These are phyloP conservation scores for Anser cygnoides DNA, from an alignment of 2,113 vertebrate genomes.

Conservation along the genomic window DNA sequence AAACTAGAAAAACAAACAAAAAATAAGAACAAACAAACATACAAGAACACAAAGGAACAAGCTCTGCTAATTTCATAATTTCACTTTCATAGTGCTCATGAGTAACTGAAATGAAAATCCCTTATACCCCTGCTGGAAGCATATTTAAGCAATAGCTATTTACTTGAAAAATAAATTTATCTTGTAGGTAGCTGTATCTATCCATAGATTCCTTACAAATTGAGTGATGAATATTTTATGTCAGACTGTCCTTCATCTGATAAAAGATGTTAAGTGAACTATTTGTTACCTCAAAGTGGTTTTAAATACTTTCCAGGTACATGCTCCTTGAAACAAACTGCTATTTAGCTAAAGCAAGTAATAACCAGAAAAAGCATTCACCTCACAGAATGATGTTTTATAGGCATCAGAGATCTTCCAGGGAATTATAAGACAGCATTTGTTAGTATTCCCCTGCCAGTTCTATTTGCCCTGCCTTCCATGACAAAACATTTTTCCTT, in stretches of 20 bases:
- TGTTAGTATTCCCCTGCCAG: not conserved
- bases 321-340: not conserved
- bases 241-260: not conserved
- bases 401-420: not conserved
- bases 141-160: not conserved
- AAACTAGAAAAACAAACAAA: not conserved
- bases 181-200: not conserved
- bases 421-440: not conserved
- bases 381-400: not conserved
- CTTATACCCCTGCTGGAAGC: not conserved
- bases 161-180: not conserved
- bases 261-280: not conserved
- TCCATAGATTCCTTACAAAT: not conserved
- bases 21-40: no score
- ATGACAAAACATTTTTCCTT: not conserved
- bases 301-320: not conserved
- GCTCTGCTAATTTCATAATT: constrained; percentile 2
- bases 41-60: not conserved
- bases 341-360: not conserved
- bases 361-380: not conserved
- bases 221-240: not conserved
- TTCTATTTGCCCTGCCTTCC: not conserved
- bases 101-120: constrained; percentile 32
- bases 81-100: constrained; percentile 27
- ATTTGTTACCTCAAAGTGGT: not conserved